Evolutionary conservation across 2,888 invertebrate species (phyloP).

Genomic region (Apamea epomidion): DNA sequence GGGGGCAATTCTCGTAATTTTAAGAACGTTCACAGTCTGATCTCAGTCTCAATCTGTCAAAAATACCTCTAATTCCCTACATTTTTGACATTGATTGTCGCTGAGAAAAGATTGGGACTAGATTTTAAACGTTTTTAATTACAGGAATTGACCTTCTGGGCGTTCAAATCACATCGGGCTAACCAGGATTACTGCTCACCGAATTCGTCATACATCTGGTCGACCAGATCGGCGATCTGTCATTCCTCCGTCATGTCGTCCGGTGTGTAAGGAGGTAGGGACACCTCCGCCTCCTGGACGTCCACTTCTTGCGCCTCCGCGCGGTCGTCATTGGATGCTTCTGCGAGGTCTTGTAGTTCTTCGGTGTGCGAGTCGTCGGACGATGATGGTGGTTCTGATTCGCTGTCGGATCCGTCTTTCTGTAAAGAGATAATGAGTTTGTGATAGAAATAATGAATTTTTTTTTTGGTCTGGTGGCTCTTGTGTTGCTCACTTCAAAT

Average conservation of each 20-base stretch:
- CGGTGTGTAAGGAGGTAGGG: slow-evolving; percentile 19
- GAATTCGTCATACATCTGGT: slow-evolving; percentile 41
- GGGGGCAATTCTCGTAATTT: too few species aligned
- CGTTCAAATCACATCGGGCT: not conserved
- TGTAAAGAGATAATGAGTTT: slow-evolving; percentile 46
- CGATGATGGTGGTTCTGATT: slow-evolving; percentile 66
- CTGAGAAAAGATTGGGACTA: too few species aligned
- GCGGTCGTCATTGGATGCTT: slow-evolving; percentile 22
- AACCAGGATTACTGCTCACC: not conserved
- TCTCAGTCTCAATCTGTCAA: too few species aligned
- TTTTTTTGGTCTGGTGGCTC: not conserved
- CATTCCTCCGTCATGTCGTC: slow-evolving; percentile 45
- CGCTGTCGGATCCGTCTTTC: slow-evolving; percentile 72
- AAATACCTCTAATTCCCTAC: too few species aligned
- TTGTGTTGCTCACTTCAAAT: not conserved
- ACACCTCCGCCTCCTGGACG: slow-evolving; percentile 25
- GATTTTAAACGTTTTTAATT: too few species aligned
- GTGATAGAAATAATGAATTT: not conserved
- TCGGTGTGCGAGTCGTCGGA: slow-evolving; percentile 62
- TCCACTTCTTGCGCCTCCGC: slow-evolving; percentile 20
- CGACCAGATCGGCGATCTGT: slow-evolving; percentile 56
- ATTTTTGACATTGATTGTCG: too few species aligned
- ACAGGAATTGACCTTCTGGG: too few species aligned
- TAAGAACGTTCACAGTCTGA: too few species aligned
- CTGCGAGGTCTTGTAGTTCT: slow-evolving; percentile 41